Evolutionary conservation across 2,888 invertebrate species (phyloP), one percentile per base, ranked within the genome.

Genomic region (Marasmarcha lunaedactyla): DNA sequence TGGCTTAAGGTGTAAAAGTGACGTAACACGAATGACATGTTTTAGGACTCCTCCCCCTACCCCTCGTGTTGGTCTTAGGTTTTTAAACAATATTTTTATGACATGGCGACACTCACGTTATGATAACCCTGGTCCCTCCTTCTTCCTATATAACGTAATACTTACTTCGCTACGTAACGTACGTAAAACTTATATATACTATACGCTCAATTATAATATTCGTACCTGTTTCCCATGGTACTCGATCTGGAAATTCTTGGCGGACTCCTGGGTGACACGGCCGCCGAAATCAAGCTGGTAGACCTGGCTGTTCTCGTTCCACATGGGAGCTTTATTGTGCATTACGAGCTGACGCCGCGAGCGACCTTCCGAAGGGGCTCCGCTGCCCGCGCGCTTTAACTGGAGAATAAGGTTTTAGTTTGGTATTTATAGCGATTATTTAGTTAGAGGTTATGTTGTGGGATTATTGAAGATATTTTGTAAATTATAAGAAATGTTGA

Each of bases 231-330:
- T 95, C 47, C 95, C 96, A 52, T 94, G 89, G 69, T 95, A 96
- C 74, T 98, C 98, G 42, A 99, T 98, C 84, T 99, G 98, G 73
- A 99, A 99, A 84, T 99, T 99, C 79, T 99, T 99, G 11, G 98
- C 98, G 34, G 97, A 98, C 72, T 99, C 98, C 76, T 98, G 98
- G 2, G 98, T 99, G 43, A 99, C 99, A 49, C 99, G 86, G 9
- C 99, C 99, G 2, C 98, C 98, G 81, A 99, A 99, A 83, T 99
- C 99, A 35, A 99, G 86, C 67, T 98, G 98, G 79, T 98, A 99
- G 10, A 99, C 98, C 76, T 99, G 98, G 65, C 95, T 97, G 74
- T 94, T 94, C 77, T 99, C 98, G 72, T 99, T 99, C 99, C 99
- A 99, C 89, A 97, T 91, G 10, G 97, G 97, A 42, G 89, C 89